Base-by-base conservation (phyloP, 1,140 invertebrate species). In the Drosophila teissieri region DNA sequence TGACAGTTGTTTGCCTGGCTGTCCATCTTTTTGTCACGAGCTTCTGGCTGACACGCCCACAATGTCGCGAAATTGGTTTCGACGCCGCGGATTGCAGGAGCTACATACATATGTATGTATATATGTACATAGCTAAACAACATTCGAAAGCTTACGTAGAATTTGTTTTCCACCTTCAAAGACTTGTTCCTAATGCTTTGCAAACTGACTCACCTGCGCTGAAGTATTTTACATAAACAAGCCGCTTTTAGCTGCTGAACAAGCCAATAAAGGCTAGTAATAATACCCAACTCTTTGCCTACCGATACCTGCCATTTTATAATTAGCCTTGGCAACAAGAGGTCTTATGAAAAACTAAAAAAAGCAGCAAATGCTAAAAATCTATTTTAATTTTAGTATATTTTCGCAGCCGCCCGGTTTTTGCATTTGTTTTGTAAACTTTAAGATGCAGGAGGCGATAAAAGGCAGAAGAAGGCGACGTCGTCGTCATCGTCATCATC, bases 21-120 rank as follows among this genome's bases (percentile, higher is more conserved):
- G 82, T 85, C 82, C 82, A 85, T 85, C 81, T 85, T 85, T 85
- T 85, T 85, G 81, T 85, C 82, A 85, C 81, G 81, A 84, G 57
- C 56, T 48, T 48, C 27, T 51, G 67, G 45, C 78, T 61, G 78
- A 56, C 82, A 84, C 78, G 81, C 82, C 81, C 82, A 86, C 78
- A 78, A 69, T 68, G 67, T 70, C 63, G 60, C 82, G 60, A 86
- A 86, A 86, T 85, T 85, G 70, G 73, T 84, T 85, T 72, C 56
- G 42, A 12, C 48, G 34, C 2, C 49, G 55, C 44, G 36, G 36
- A 70, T 55, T 56, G 67, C n/a, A 15, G 48, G 4, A 11, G n/a
- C 14, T 1, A 3, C 1, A 49, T 17, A 27, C 22, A 19, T 19
- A 19, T n/a, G n/a, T n/a, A n/a, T n/a, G n/a, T n/a, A n/a, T n/a